Evolutionary conservation across 2,888 invertebrate species (phyloP).

Genomic region (Rhingia rostrata): DNA sequence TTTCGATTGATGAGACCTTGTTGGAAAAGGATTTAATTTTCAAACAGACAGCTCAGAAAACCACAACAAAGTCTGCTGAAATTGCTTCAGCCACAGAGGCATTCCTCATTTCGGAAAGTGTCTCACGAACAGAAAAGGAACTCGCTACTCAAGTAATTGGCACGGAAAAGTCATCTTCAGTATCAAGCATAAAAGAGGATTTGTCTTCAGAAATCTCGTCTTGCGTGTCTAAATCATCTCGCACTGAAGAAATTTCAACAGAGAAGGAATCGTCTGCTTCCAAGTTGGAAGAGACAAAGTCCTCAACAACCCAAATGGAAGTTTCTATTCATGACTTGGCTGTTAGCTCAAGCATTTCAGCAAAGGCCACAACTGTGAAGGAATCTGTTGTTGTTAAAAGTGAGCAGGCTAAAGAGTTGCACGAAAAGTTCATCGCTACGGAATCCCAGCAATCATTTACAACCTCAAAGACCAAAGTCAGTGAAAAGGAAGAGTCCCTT

Average conservation of each 20-base stretch:
- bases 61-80: conserved; percentile 4
- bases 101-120: conserved; percentile 11
- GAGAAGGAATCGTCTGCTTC: conserved; percentile 25
- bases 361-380: conserved; percentile 13
- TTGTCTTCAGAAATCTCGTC: conserved; percentile 41
- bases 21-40: conserved; percentile 5
- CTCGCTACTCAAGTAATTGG: conserved; percentile 2
- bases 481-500: conserved; percentile 51
- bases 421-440: conserved; percentile 1
- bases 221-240: conserved; percentile 42
- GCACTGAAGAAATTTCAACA: conserved; percentile 46
- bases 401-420: conserved; percentile 21
- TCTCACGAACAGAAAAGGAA: conserved; percentile 22
- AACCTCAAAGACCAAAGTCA: conserved; percentile 37
- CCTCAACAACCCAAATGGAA: conserved; percentile 5
- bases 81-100: conserved; percentile 4
- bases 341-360: conserved; percentile 13
- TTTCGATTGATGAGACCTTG: not conserved
- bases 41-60: conserved; percentile 17
- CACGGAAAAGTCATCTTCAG: conserved; percentile 41
- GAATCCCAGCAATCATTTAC: conserved; percentile 36
- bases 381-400: conserved; percentile 30
- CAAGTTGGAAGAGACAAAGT: conserved; percentile 23
- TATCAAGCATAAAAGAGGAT: conserved; percentile 54
- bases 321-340: conserved; percentile 6